Conservation (phyloP, 2,888 invertebrate genomes). For the Mechanitis messenoides region DNA sequence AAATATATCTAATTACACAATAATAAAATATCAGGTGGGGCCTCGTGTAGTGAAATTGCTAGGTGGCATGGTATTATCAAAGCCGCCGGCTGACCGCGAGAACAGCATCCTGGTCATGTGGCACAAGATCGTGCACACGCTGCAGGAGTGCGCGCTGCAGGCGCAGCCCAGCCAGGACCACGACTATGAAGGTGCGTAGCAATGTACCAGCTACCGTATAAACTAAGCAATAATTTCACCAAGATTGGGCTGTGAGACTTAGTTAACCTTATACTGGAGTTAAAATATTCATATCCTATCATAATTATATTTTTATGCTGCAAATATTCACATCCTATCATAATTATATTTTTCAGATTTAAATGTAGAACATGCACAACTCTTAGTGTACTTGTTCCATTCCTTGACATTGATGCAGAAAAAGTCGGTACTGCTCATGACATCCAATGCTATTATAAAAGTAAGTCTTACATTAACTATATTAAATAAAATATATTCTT, state of each 20-base stretch:
- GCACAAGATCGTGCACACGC: constrained; percentile 91
- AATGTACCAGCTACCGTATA: too few species aligned
- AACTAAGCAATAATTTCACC: too few species aligned
- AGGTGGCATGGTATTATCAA: constrained; percentile 88
- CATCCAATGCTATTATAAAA: constrained; percentile 81
- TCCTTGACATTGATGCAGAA: constrained; percentile 97
- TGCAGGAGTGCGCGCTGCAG: constrained; percentile 89
- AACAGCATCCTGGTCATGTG: constrained; percentile 93
- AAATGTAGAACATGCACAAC: constrained; percentile 96
- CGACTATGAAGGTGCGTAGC: constrained; percentile 81
- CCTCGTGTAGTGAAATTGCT: constrained; percentile 80
- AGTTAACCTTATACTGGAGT: too few species aligned
- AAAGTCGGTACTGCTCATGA: constrained; percentile 91
- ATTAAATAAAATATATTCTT: not conserved
- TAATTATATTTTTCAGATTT: constrained; percentile 79
- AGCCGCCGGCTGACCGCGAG: constrained; percentile 91
- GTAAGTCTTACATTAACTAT: constrained; percentile 39
- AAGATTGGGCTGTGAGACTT: too few species aligned
- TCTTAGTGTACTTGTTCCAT: constrained; percentile 95
- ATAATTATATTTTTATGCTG: constrained; percentile 35
- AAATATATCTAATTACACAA: too few species aligned
- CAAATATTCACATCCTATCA: not conserved
- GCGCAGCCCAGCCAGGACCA: constrained; percentile 78
- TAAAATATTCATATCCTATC: not conserved
- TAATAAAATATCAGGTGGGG: constrained; percentile 74